A percentile compares a stretch with the other conserved stretches of the same genome.
phyloP scores from a whole-genome alignment of 2,797 vertebrate genomes.

The Alfaro cultratus region DNA sequence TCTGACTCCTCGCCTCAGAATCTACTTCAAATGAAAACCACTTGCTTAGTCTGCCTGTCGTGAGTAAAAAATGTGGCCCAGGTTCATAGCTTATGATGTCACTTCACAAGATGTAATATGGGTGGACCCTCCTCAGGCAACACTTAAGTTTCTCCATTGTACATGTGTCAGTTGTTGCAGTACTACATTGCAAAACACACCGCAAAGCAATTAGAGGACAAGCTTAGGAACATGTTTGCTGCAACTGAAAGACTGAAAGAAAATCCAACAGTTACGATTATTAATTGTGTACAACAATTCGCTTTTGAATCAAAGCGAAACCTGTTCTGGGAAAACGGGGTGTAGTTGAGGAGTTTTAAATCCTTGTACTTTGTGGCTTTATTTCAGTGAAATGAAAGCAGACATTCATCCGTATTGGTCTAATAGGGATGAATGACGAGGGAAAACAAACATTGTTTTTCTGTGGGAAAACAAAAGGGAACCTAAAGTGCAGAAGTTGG shows the following conservation, averaged over 20 bases:
- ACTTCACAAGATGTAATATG: constrained; percentile 58
- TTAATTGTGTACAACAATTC: neutral
- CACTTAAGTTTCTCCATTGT: constrained; percentile 65
- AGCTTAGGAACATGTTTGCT: constrained; percentile 16
- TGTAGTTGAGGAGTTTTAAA: constrained; percentile 54
- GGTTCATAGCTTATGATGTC: constrained; percentile 63
- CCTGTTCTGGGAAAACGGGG: constrained; percentile 45
- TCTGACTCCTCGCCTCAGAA: neutral
- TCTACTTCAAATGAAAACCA: constrained; percentile 19
- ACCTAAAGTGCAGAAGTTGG: neutral
- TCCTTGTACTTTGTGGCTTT: constrained; percentile 40
- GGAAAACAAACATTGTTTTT: constrained; percentile 61
- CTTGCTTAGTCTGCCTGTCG: constrained; percentile 20
- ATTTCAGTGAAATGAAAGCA: constrained; percentile 53
- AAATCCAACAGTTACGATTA: neutral
- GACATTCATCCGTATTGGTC: constrained; percentile 40
- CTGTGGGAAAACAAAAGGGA: constrained; percentile 30
- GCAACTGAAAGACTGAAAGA: neutral
- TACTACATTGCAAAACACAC: constrained; percentile 42
- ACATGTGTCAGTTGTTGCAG: constrained; percentile 52
- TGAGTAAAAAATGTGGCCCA: constrained; percentile 44
- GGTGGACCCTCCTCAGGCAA: constrained; percentile 53
- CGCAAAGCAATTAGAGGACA: constrained; percentile 35
- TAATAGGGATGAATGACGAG: constrained; percentile 38
- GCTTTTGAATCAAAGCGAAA: neutral